Percentiles rank a stretch among this genome's conserved stretches.
Evolutionary conservation across 2,797 vertebrate species (phyloP).

Genomic region (Hyperoplus immaculatus): DNA sequence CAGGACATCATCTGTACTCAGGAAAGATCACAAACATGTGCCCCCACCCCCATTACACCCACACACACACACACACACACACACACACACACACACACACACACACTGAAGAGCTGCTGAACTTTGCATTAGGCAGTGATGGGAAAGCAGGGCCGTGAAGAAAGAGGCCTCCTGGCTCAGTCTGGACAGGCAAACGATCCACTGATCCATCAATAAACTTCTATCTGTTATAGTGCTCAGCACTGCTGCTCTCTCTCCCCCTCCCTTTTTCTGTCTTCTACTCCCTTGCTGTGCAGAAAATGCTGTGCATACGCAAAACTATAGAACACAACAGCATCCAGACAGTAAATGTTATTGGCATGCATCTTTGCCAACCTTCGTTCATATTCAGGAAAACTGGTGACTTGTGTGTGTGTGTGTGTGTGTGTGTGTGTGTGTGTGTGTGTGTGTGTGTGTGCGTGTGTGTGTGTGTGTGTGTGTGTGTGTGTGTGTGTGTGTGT

Average conservation of each 20-base stretch:
- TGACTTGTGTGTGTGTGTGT: constrained; percentile 16
- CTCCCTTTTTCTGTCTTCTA: neutral
- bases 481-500: constrained; percentile 13
- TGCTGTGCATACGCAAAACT: constrained; percentile 35
- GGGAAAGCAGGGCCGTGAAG: constrained; percentile 68
- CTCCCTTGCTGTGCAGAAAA: constrained; percentile 43
- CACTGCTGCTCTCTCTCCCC: constrained; percentile 1
- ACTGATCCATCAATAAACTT: constrained; percentile 76
- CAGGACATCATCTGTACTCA: no score
- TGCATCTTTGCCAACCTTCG: constrained; percentile 53
- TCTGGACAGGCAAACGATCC: constrained; percentile 72
- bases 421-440: constrained; percentile 17
- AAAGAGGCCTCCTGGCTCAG: constrained; percentile 66
- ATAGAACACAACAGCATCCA: constrained; percentile 39
- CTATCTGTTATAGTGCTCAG: constrained; percentile 77
- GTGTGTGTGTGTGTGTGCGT: constrained; percentile 12
- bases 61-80: constrained; percentile 28
- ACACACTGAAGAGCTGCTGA: constrained; percentile 69
- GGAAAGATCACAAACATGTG: neutral
- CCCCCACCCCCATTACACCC: neutral
- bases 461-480: constrained; percentile 13
- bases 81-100: constrained; percentile 31
- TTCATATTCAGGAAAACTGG: constrained; percentile 57
- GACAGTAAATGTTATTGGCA: constrained; percentile 62
- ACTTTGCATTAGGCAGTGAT: constrained; percentile 66